Evolutionary conservation across 2,797 vertebrate genomes (phyloP).

Genomic region (Poecilia gillii): DNA sequence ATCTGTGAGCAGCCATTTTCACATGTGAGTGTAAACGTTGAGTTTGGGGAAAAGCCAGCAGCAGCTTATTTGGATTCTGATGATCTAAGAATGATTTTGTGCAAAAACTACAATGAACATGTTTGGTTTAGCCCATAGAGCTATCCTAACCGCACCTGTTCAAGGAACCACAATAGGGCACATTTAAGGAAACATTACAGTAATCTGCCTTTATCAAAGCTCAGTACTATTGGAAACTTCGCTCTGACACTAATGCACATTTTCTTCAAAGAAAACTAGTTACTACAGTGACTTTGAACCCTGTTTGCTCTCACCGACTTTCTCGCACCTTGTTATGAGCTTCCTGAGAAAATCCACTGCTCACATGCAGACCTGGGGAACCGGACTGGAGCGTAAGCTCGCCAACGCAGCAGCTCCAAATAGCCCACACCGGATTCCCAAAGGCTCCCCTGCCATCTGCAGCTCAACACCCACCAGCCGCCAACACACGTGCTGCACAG

Average conservation of each 20-base stretch:
- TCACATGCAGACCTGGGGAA: conserved; percentile 41
- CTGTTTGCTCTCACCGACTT: neutral
- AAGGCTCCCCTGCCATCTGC: conserved; percentile 67
- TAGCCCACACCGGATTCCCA: conserved; percentile 55
- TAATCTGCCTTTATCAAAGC: neutral
- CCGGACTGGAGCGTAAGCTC: conserved; percentile 42
- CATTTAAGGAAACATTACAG: neutral
- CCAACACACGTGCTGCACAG: conserved; percentile 31
- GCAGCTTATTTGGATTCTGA: too few species aligned
- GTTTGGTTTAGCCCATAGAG: too few species aligned
- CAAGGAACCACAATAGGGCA: neutral
- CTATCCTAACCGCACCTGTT: too few species aligned
- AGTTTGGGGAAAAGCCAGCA: too few species aligned
- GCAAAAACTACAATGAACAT: too few species aligned
- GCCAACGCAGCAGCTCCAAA: conserved; percentile 65
- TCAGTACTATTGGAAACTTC: neutral
- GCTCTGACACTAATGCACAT: neutral
- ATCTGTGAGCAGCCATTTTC: too few species aligned
- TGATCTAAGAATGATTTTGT: too few species aligned
- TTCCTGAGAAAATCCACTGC: conserved; percentile 53
- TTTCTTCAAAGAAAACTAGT: neutral
- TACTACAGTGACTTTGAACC: conserved; percentile 26
- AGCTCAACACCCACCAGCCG: conserved; percentile 64
- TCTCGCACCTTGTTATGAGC: conserved; percentile 22
- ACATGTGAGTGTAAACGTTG: too few species aligned